phyloP scores from a whole-genome alignment of 2,797 vertebrate genomes.

The Alcedo atthis region DNA sequence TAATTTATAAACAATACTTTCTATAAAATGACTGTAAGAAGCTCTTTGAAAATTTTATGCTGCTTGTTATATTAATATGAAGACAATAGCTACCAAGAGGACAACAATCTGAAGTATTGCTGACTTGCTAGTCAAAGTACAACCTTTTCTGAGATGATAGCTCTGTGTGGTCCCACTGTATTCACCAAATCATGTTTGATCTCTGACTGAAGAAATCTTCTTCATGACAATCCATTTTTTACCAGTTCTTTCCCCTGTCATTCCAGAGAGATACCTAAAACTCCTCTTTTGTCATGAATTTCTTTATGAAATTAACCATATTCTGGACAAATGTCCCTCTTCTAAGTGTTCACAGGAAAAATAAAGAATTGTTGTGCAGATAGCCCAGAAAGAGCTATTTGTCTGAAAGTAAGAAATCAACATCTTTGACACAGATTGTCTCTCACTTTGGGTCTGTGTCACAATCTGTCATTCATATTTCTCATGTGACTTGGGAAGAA shows the following conservation, averaged over 20 bases:
- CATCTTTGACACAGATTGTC: background rate
- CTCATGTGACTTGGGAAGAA: background rate
- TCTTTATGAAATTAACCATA: background rate
- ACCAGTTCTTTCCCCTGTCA: background rate
- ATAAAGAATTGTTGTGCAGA: background rate
- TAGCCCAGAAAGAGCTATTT: background rate
- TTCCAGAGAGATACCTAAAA: background rate
- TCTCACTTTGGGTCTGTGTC: background rate
- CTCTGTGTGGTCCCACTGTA: background rate
- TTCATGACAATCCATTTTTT: background rate
- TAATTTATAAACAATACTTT: background rate
- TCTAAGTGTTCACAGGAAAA: background rate
- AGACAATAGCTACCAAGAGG: background rate
- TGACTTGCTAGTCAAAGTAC: background rate
- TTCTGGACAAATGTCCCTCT: background rate
- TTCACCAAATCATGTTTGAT: background rate
- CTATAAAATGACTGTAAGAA: background rate
- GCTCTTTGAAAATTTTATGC: background rate
- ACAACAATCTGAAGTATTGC: background rate
- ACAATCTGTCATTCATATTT: background rate
- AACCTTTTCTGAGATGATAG: background rate
- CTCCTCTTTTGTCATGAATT: background rate
- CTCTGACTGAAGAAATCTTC: background rate
- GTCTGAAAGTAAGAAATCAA: background rate
- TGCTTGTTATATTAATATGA: background rate